Base-by-base conservation (phyloP, 1,140 invertebrate genomes). In the Zophobas atratus region DNA sequence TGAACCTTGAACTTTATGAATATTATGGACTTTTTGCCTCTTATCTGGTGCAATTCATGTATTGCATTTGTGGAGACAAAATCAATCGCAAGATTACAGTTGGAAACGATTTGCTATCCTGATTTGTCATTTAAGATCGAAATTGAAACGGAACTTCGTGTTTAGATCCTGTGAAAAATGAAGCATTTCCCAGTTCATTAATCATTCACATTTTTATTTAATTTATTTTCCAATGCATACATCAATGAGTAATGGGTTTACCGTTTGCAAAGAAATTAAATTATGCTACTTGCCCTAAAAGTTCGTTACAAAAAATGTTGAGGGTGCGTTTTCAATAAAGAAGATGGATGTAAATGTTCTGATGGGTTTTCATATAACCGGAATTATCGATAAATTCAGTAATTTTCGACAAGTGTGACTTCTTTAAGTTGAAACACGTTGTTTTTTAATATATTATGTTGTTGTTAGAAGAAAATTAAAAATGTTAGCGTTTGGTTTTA, bases 151-250 rank as follows among this genome's bases (percentile, higher is more conserved):
- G 34, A 33, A 57, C 34, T 57, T 33, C 43, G 8, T 46, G 8
- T 46, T 57, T 6, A 57, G 55, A 3, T 20, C 34, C 6, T n/a
- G 36, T 60, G 56, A 60, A 60, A 60, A 60, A 60, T 60, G 56
- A 60, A 38, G 32, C 56, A 38, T 35, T 60, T 6, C 36, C 56
- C 5, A 60, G 38, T 60, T 60, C 56, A 60, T 60, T 60, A 60
- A 60, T 60, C 56, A 60, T 60, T 35, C 56, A 60, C 20, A 33
- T 57, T 60, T 60, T 60, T 60, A 60, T 60, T 60, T 60, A 60
- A 60, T 60, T 60, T 60, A 39, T 60, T 60, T 60, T 60, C 36
- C 35, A 60, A 60, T 60, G 56, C 56, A 39, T 60, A 60, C 56
- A 35, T 60, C 56, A 60, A 56, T 35, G 55, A 56, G 55, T 56